Conservation (phyloP, 2,113 vertebrate genomes). For the Menura novaehollandiae region DNA sequence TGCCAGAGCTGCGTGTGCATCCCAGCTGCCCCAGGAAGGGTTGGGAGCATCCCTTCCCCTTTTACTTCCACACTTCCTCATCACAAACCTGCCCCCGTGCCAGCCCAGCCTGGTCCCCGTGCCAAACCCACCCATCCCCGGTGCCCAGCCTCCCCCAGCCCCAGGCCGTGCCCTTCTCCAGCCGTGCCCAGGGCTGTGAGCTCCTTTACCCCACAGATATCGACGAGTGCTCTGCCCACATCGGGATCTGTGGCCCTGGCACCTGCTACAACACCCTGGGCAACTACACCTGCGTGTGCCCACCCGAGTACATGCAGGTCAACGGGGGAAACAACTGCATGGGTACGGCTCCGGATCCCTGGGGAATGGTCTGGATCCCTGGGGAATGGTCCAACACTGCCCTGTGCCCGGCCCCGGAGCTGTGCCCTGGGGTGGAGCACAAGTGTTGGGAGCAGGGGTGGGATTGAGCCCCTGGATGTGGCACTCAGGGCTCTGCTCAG, state of each 20-base stretch:
- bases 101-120: neutral
- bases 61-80: neutral
- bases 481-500: neutral
- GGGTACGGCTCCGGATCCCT: slow-evolving; percentile 68
- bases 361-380: neutral
- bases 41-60: neutral
- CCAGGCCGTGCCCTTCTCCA: rapidly evolving
- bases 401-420: neutral
- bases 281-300: slow-evolving; percentile 93
- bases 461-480: neutral
- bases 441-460: neutral
- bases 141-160: rapidly evolving
- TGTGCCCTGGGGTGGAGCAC: neutral
- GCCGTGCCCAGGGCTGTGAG: neutral
- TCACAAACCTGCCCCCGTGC: neutral
- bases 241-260: slow-evolving; percentile 87
- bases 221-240: slow-evolving; percentile 85
- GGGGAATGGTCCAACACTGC: neutral
- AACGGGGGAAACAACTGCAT: slow-evolving; percentile 92
- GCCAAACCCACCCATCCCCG: neutral
- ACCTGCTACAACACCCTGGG: slow-evolving; percentile 94
- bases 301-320: slow-evolving; percentile 91
- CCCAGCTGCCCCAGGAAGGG: neutral
- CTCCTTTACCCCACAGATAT: slow-evolving; percentile 73
- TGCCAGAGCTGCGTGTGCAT: too few species aligned